Evolutionary conservation across 2,113 vertebrate genomes (phyloP), one percentile per base, ranked within the genome.

Genomic region (Dendrocopos noguchii): DNA sequence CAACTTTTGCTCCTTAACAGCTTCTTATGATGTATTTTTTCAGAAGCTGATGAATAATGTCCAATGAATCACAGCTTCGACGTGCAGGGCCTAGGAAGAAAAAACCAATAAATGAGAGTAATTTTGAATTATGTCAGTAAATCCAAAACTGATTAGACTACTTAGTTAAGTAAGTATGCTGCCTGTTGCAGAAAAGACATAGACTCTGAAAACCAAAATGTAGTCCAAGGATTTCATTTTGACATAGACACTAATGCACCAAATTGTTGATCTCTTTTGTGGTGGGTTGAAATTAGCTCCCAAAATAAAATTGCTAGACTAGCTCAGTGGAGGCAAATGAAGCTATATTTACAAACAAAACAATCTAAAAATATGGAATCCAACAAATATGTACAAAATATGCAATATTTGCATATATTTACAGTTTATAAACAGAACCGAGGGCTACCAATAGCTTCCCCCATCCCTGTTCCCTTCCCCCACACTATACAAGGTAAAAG

Each of bases 191-290:
- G 70, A 46, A 88, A 59, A 33, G 10, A 6, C 7, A 17, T 6
- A 39, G 42, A 4, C 9, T 67, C 44, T 75, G 53, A 86, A 64
- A 61, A 17, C 39, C 15, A 5, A 68, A 66, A 65, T 7, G 4
- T 12, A 44, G 3, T 15, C 24, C 53, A 59, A 70, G 17, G 14
- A n/a, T 78, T 93, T 88, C 67, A 46, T 72, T 84, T 85, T 72
- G 28, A 14, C 0, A 0, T 31, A 12, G 34, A 1, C 22, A 31
- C 6, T 42, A 53, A 64, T 15, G 12, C 19, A 29, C 4, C 16
- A 53, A 86, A 70, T 25, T 57, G 2, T 11, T 60, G 11, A 46
- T 61, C 11, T 52, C 15, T 42, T 44, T 44, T 44, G 42, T 44
- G 42, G 14, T 44, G 42, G 42, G 15, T 16, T 44, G 42, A 44